phyloP scores from a whole-genome alignment of 2,113 vertebrate genomes.

The Ramphastos sulfuratus region DNA sequence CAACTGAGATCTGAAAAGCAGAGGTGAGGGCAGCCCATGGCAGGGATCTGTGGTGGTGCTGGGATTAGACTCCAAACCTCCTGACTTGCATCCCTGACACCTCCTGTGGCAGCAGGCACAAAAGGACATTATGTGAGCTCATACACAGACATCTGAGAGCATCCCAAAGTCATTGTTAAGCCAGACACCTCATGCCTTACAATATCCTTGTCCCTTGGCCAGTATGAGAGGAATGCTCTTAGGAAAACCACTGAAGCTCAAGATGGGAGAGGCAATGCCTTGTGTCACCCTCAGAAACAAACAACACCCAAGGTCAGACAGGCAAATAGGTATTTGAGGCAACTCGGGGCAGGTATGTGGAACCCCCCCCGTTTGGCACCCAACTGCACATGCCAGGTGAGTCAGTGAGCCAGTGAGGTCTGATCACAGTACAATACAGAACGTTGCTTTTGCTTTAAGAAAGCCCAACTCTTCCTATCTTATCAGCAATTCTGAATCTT shows the following conservation, averaged over 20 bases:
- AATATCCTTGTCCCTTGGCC: not conserved
- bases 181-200: not conserved
- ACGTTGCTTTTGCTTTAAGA: not conserved
- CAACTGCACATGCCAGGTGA: not conserved
- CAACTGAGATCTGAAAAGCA: not conserved
- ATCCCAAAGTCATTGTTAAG: not conserved
- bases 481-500: conserved; percentile 6
- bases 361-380: not conserved
- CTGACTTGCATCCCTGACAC: not conserved
- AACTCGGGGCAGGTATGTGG: rapidly evolving
- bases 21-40: not conserved
- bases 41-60: rapidly evolving
- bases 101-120: not conserved
- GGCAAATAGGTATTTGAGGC: not conserved
- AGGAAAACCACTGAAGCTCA: not conserved
- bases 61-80: not conserved
- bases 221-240: not conserved
- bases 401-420: rapidly evolving
- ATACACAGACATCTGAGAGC: not conserved
- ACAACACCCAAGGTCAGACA: not conserved
- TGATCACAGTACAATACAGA: rapidly evolving
- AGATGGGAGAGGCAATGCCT: not conserved
- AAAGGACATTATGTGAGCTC: not conserved
- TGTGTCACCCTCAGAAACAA: not conserved
- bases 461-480: not conserved